Conservation (phyloP, 2,113 vertebrate species). For the Pollimyrus isidori region DNA sequence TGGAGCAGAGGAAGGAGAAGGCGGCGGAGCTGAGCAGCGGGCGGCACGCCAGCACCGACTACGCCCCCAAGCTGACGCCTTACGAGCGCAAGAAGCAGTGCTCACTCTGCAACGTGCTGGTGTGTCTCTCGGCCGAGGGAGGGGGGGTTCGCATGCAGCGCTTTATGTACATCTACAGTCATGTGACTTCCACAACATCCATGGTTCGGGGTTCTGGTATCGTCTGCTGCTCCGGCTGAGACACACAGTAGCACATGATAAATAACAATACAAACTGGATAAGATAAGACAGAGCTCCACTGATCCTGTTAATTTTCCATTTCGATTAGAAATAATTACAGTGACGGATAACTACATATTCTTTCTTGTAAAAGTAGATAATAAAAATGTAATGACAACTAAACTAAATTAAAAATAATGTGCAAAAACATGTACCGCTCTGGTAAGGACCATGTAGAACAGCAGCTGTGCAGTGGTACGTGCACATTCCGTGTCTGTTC, state of each 20-base stretch:
- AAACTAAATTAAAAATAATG: neutral
- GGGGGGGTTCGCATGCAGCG: neutral
- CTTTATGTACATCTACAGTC: neutral
- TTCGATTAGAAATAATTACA: neutral
- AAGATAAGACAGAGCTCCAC: neutral
- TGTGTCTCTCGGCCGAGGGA: slow-evolving; percentile 45
- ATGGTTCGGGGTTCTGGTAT: neutral
- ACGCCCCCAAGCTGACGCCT: slow-evolving; percentile 92
- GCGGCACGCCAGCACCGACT: slow-evolving; percentile 88
- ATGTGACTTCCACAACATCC: neutral
- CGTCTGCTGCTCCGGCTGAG: neutral
- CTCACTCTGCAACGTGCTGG: slow-evolving; percentile 78
- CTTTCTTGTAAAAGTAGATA: too few relatives aligned
- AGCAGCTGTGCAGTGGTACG: neutral
- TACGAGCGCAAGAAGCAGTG: slow-evolving; percentile 96
- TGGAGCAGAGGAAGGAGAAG: slow-evolving; percentile 96
- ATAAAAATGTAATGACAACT: neutral
- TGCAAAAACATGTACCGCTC: neutral
- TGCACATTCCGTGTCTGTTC: neutral
- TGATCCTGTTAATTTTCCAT: neutral
- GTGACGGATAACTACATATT: neutral
- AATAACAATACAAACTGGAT: neutral
- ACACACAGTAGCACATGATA: neutral
- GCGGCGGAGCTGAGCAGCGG: slow-evolving; percentile 96
- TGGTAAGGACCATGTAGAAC: neutral